Percentiles rank a stretch among this genome's conserved stretches.
These are phyloP conservation scores for Oryctolagus cuniculus DNA, from an alignment of 2,113 vertebrate species.

Conservation along the genomic window DNA sequence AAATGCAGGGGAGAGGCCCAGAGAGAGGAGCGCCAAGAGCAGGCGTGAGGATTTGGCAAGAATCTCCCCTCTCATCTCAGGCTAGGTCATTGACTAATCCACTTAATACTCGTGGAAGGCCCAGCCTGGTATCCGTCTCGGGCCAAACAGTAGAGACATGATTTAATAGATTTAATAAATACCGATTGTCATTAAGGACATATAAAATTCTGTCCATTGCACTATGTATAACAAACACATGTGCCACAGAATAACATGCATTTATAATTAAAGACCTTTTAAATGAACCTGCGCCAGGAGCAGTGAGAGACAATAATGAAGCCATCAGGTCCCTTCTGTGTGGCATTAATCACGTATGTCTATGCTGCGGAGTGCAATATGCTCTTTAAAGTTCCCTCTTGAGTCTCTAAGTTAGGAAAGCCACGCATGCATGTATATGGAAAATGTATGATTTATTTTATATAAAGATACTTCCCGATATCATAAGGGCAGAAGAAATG, in stretches of 20 bases:
- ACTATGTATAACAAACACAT: background rate
- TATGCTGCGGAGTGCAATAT: rapidly evolving
- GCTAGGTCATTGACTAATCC: background rate
- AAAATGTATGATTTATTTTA: background rate
- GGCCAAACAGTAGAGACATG: background rate
- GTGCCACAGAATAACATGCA: too few species aligned
- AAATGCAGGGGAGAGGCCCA: background rate
- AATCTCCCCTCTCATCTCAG: background rate
- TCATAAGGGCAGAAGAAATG: background rate
- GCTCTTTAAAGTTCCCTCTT: rapidly evolving
- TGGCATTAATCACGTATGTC: background rate
- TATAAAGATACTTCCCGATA: background rate
- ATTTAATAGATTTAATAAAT: background rate
- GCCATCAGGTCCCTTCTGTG: background rate
- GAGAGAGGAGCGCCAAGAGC: background rate
- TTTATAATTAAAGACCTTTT: background rate
- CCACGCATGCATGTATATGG: too few species aligned
- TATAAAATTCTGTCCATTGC: background rate
- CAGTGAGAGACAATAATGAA: background rate
- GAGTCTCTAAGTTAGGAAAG: background rate
- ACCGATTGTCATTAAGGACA: background rate
- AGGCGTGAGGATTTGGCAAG: background rate
- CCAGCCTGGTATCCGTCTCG: background rate
- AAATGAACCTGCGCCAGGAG: background rate
- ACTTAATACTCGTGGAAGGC: background rate